Percentiles rank a stretch among this genome's conserved stretches.
Evolutionary conservation across 2,888 invertebrate species (phyloP).

Genomic region (Arctia plantaginis): DNA sequence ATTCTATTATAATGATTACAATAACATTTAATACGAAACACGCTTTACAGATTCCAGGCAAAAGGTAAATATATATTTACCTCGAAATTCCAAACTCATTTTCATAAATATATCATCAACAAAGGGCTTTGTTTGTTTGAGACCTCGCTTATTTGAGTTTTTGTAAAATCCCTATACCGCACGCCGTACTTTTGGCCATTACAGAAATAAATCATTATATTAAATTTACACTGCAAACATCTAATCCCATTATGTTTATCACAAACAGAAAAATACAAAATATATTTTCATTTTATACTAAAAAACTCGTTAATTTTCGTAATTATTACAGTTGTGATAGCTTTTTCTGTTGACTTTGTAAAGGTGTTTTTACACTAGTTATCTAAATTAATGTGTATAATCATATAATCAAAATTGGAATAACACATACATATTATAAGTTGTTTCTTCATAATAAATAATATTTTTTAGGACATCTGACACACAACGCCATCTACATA

Average conservation of each 20-base stretch:
- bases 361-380: constrained; percentile 4
- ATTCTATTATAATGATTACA: constrained; percentile 9
- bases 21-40: constrained; percentile 10
- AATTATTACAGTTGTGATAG: constrained; percentile 17
- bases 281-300: constrained; percentile 5
- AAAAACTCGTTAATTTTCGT: constrained; percentile 15
- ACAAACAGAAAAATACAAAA: constrained; percentile 10
- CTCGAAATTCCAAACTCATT: constrained; percentile 20
- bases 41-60: constrained; percentile 9
- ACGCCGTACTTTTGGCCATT: constrained; percentile 11
- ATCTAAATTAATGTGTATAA: not conserved
- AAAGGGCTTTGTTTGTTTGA: constrained; percentile 23
- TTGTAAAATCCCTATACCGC: constrained; percentile 19
- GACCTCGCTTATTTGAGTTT: constrained; percentile 22
- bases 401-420: no score
- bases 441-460: no score
- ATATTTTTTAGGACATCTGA: no score
- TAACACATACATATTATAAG: no score
- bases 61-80: constrained; percentile 22
- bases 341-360: constrained; percentile 10
- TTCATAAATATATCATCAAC: constrained; percentile 31
- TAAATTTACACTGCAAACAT: constrained; percentile 20
- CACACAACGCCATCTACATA: no score
- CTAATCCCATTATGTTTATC: constrained; percentile 13
- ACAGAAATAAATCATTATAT: constrained; percentile 13